phyloP scores from a whole-genome alignment of 2,888 invertebrate genomes.

The Andrena hattorfiana region DNA sequence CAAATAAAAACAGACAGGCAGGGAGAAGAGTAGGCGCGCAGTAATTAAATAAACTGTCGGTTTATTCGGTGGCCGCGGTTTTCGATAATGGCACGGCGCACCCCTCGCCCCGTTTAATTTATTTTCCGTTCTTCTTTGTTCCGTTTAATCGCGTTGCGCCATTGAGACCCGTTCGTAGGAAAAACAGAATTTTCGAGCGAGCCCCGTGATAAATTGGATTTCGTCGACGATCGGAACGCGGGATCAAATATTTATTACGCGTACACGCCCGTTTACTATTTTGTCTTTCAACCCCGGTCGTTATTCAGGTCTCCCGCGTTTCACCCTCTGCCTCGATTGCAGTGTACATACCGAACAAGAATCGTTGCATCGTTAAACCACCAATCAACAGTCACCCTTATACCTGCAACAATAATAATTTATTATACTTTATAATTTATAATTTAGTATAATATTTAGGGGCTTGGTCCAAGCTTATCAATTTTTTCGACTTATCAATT shows the following conservation, averaged over 20 bases:
- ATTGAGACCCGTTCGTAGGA: conserved; percentile 18
- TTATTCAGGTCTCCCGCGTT: conserved; percentile 34
- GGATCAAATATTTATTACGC: conserved; percentile 57
- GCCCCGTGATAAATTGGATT: conserved; percentile 50
- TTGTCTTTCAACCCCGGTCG: conserved; percentile 10
- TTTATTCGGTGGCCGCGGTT: conserved; percentile 35
- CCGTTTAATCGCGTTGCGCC: conserved; percentile 36
- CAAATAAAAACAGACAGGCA: not conserved
- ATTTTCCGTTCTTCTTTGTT: conserved; percentile 45
- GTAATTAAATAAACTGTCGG: conserved; percentile 43
- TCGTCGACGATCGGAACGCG: conserved; percentile 34
- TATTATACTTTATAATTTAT: too few relatives aligned
- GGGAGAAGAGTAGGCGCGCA: not conserved
- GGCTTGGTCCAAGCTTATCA: too few relatives aligned
- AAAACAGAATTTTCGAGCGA: conserved; percentile 43
- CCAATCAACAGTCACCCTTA: conserved; percentile 24
- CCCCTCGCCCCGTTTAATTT: conserved; percentile 35
- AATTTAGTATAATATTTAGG: too few relatives aligned
- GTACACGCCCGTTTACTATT: conserved; percentile 33
- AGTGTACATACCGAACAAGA: conserved; percentile 4
- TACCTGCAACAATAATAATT: not conserved
- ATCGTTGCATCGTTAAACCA: not conserved
- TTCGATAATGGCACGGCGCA: conserved; percentile 28
- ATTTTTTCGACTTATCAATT: too few relatives aligned
- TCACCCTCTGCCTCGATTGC: conserved; percentile 38